phyloP scores from a whole-genome alignment of 1,140 invertebrate species.

The Tetramorium parvispinum region DNA sequence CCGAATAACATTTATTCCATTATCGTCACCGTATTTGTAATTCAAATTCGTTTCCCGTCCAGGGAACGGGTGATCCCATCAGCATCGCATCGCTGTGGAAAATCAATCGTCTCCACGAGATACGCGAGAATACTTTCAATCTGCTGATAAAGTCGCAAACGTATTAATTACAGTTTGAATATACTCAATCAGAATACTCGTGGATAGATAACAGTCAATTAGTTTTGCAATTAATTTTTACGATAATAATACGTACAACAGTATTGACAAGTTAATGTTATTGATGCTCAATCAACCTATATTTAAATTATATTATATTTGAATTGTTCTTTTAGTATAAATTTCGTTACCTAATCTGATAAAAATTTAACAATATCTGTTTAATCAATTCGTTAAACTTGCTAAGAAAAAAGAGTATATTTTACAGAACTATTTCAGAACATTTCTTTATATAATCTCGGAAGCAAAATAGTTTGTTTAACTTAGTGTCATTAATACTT shows the following conservation, averaged over 20 bases:
- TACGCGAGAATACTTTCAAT: conserved; percentile 32
- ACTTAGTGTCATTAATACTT: neutral
- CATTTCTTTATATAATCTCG: neutral
- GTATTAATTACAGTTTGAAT: conserved; percentile 7
- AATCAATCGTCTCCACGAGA: conserved; percentile 62
- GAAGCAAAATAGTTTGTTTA: neutral
- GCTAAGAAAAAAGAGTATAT: neutral
- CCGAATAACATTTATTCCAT: conserved; percentile 78
- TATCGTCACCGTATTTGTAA: conserved; percentile 76
- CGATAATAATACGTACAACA: neutral
- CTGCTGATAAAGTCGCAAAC: conserved; percentile 21
- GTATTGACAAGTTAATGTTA: neutral
- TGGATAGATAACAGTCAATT: neutral
- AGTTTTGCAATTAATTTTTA: neutral
- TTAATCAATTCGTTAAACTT: neutral
- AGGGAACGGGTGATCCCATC: conserved; percentile 71
- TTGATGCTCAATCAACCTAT: neutral
- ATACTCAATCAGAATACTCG: neutral
- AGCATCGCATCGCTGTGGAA: conserved; percentile 66
- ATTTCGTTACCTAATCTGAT: neutral
- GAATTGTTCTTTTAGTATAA: neutral
- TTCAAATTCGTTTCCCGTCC: conserved; percentile 72
- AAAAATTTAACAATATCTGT: neutral
- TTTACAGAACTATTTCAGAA: neutral
- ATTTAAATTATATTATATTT: neutral